A percentile compares a stretch with the other conserved stretches of the same genome.
Evolutionary conservation across 2,888 invertebrate genomes (phyloP).

Genomic region (Euplagia quadripunctaria): DNA sequence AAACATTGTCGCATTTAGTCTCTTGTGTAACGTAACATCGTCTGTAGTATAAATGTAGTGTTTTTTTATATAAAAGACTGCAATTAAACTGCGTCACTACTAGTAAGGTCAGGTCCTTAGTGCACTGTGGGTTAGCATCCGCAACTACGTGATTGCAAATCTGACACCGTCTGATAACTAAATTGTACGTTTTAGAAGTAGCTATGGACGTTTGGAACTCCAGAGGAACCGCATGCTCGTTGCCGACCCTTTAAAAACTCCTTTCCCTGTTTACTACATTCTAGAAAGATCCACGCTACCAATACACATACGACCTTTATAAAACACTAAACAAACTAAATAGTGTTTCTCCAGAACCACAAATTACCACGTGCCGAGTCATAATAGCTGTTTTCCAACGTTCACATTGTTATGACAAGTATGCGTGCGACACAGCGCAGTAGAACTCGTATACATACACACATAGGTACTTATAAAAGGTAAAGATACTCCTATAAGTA

Average conservation of each 20-base stretch:
- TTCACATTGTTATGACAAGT: background rate
- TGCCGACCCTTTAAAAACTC: too few species aligned
- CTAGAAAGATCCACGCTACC: background rate
- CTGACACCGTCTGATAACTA: too few species aligned
- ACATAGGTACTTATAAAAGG: background rate
- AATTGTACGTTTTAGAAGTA: too few species aligned
- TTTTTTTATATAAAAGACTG: too few species aligned
- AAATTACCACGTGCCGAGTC: conserved; percentile 1
- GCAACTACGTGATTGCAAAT: too few species aligned
- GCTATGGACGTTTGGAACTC: too few species aligned
- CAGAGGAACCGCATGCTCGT: too few species aligned
- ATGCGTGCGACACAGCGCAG: background rate
- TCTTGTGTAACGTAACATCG: background rate
- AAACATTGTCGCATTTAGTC: conserved; percentile 9
- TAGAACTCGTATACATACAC: background rate
- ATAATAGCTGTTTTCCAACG: conserved; percentile 4
- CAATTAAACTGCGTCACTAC: too few species aligned
- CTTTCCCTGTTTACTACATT: background rate
- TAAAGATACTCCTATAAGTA: too few species aligned
- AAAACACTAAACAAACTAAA: background rate
- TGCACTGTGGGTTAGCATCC: too few species aligned
- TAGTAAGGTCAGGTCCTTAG: too few species aligned
- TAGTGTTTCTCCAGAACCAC: background rate
- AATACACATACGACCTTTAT: background rate
- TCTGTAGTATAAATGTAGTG: too few species aligned